Percentiles rank a stretch among this genome's conserved stretches.
Conservation (phyloP, 2,797 vertebrate genomes). For the Acanthopagrus latus region DNA sequence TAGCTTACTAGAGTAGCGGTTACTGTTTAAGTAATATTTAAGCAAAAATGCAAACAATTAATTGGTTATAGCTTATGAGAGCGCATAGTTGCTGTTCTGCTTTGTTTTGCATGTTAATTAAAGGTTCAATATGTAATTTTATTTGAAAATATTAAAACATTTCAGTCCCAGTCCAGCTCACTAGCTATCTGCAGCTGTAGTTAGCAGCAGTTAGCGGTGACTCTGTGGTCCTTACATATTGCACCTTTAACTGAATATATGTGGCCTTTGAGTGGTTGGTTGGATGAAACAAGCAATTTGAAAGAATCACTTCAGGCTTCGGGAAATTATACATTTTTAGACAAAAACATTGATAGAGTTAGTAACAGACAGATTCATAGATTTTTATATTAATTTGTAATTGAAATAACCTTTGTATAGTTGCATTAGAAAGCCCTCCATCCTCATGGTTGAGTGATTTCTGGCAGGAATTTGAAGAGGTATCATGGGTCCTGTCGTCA, state of each 20-base stretch:
- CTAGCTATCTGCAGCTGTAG: too few species aligned
- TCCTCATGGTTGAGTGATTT: neutral
- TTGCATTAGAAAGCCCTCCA: neutral
- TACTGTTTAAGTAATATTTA: neutral
- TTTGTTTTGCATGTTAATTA: neutral
- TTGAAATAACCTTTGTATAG: neutral
- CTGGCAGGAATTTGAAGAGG: slow-evolving; percentile 7
- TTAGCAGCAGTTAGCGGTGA: too few species aligned
- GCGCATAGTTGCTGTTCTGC: neutral
- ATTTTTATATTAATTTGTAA: neutral
- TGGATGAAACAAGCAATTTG: neutral
- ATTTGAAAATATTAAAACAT: too few species aligned
- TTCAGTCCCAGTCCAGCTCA: too few species aligned
- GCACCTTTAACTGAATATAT: neutral
- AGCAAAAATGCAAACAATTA: neutral
- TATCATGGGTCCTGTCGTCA: slow-evolving; percentile 24
- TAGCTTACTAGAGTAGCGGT: neutral
- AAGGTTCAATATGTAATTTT: too few species aligned
- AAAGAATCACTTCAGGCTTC: neutral
- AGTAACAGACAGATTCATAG: neutral
- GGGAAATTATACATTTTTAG: neutral
- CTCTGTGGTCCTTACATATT: too few species aligned
- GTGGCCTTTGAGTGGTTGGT: neutral
- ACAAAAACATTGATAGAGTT: neutral
- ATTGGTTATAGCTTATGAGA: neutral